Percentiles rank a stretch among this genome's conserved stretches.
Conservation (phyloP, 2,113 vertebrate species). For the Casuarius casuarius region DNA sequence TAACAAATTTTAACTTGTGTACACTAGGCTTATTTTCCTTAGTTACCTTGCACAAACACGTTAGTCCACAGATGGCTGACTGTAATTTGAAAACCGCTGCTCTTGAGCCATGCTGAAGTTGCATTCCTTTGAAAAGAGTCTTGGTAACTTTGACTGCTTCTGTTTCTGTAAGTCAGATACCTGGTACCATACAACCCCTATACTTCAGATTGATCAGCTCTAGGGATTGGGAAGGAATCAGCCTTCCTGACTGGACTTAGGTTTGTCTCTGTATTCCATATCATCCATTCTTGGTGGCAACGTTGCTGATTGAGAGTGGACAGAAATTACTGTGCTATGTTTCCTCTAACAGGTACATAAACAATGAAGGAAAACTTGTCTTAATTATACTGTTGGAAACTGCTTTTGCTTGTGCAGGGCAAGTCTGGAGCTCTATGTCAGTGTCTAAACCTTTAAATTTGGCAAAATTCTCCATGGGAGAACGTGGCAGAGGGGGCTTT, state of each 20-base stretch:
- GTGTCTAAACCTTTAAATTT: background rate
- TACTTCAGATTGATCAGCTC: background rate
- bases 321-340: background rate
- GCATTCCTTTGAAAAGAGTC: background rate
- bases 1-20: background rate
- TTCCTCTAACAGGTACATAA: background rate
- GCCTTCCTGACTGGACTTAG: background rate
- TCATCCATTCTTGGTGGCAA: fast-evolving
- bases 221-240: background rate
- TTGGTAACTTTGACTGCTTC: background rate
- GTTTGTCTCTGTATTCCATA: background rate
- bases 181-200: background rate
- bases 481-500: background rate
- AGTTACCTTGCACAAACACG: background rate
- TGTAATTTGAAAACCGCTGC: background rate
- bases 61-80: background rate
- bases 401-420: background rate
- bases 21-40: background rate
- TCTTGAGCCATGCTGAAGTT: background rate
- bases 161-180: background rate
- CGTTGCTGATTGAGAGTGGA: background rate
- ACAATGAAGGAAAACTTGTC: background rate
- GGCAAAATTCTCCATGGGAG: background rate
- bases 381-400: background rate
- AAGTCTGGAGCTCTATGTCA: background rate